Percentiles rank a stretch among this genome's conserved stretches.
Conservation (phyloP, 2,113 vertebrate genomes). For the Mustela lutreola region DNA sequence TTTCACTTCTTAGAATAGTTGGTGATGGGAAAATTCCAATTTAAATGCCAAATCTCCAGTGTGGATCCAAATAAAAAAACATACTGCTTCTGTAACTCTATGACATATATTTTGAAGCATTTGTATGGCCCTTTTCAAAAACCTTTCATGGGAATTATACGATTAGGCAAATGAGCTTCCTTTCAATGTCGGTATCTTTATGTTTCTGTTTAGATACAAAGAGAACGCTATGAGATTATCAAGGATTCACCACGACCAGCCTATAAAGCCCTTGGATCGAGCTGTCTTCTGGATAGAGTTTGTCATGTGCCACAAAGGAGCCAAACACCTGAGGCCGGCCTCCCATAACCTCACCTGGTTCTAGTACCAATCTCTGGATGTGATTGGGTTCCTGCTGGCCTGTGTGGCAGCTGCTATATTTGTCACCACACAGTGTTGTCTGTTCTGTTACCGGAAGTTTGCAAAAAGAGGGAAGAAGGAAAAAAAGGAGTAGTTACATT, state of each 20-base stretch:
- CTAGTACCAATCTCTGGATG: conserved; percentile 92
- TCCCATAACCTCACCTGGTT: conserved; percentile 92
- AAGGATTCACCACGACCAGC: too few relatives aligned
- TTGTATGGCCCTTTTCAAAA: not conserved
- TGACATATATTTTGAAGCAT: not conserved
- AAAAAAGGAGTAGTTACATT: conserved; percentile 76
- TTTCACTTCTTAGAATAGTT: not conserved
- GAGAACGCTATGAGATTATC: too few relatives aligned
- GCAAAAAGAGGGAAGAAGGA: conserved; percentile 75
- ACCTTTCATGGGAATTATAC: not conserved
- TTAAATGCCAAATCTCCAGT: not conserved
- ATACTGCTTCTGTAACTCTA: too few relatives aligned
- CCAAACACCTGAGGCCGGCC: conserved; percentile 90
- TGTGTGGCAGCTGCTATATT: conserved; percentile 74
- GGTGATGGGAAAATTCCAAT: not conserved
- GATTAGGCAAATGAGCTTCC: not conserved
- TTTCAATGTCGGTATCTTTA: not conserved
- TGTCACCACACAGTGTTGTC: conserved; percentile 85
- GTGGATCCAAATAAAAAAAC: not conserved
- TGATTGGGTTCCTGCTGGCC: conserved; percentile 87
- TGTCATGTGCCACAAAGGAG: conserved; percentile 93
- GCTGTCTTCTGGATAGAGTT: too few relatives aligned
- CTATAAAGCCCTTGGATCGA: too few relatives aligned
- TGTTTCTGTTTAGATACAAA: conserved; percentile 85
- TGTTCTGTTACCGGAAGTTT: conserved; percentile 84